These are phyloP conservation scores for Herpetotheres cachinnans DNA, from an alignment of 2,113 vertebrate genomes.

Conservation along the genomic window DNA sequence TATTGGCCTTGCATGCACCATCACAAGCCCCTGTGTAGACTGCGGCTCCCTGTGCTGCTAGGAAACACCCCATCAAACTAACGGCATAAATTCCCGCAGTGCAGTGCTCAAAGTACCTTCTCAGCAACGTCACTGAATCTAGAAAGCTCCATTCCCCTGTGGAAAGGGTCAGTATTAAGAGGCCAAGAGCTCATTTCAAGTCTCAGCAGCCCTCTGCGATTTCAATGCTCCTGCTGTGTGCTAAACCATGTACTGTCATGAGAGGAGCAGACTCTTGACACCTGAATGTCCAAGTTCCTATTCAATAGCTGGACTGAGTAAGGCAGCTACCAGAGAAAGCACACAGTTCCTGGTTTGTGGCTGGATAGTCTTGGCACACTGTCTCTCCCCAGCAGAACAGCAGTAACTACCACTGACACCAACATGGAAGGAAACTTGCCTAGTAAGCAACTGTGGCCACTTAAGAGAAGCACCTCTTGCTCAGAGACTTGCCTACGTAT, in stretches of 20 bases:
- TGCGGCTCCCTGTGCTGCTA: background rate
- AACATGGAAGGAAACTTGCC: background rate
- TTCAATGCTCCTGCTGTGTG: background rate
- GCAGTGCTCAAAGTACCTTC: background rate
- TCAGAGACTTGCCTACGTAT: background rate
- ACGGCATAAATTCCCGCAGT: background rate
- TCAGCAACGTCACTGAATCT: background rate
- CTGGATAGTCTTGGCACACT: background rate
- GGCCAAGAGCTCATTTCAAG: background rate
- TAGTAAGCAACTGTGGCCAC: background rate
- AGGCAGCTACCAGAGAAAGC: background rate
- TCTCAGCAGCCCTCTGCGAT: background rate
- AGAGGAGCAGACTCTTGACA: background rate
- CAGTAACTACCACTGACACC: background rate
- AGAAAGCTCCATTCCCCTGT: background rate
- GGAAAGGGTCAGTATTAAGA: background rate
- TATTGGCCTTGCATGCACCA: background rate
- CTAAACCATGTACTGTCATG: background rate
- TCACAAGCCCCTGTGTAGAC: background rate
- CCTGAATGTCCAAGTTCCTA: background rate
- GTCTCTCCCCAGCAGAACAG: background rate
- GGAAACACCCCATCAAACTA: background rate
- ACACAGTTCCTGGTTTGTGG: background rate
- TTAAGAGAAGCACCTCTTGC: background rate
- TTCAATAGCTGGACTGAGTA: background rate